Evolutionary conservation across 2,113 vertebrate genomes (phyloP).

Genomic region (Oryzias curvinotus): DNA sequence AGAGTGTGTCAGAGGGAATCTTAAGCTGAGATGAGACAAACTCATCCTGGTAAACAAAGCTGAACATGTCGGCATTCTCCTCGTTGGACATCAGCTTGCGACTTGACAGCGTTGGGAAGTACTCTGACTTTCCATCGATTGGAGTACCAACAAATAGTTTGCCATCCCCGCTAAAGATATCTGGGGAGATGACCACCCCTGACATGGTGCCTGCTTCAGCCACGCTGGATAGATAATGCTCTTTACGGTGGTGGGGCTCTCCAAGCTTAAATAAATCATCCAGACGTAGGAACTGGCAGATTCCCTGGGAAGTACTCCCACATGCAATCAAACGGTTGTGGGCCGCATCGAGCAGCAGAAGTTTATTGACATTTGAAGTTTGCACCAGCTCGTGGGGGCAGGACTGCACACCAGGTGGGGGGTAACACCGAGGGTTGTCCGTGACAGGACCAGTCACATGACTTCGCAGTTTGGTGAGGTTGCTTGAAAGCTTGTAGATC

Average conservation of each 20-base stretch:
- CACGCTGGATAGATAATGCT: conserved; percentile 96
- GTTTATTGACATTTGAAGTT: conserved; percentile 94
- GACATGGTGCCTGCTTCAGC: conserved; percentile 93
- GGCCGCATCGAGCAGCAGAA: conserved; percentile 91
- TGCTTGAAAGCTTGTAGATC: conserved; percentile 94
- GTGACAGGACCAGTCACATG: conserved; percentile 92
- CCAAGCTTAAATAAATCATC: conserved; percentile 97
- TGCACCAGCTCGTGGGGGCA: conserved; percentile 89
- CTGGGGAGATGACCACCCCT: conserved; percentile 89
- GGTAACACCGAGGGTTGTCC: conserved; percentile 96
- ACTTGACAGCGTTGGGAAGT: conserved; percentile 95
- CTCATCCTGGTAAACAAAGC: conserved; percentile 97
- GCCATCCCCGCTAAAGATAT: conserved; percentile 79
- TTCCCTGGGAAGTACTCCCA: conserved; percentile 93
- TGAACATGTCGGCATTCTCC: conserved; percentile 97
- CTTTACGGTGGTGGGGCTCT: conserved; percentile 96
- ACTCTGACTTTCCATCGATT: conserved; percentile 95
- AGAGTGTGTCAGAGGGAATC: conserved; percentile 95
- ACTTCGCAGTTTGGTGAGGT: conserved; percentile 88
- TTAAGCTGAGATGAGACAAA: conserved; percentile 97
- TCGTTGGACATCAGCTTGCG: conserved; percentile 93
- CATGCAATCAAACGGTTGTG: conserved; percentile 95
- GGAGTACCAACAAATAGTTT: conserved; percentile 96
- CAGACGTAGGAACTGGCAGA: conserved; percentile 96
- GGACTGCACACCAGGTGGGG: conserved; percentile 93